Evolutionary conservation across 2,797 vertebrate species (phyloP), one percentile per base, ranked within the genome.

Genomic region (Pangasius sanitwongsei): DNA sequence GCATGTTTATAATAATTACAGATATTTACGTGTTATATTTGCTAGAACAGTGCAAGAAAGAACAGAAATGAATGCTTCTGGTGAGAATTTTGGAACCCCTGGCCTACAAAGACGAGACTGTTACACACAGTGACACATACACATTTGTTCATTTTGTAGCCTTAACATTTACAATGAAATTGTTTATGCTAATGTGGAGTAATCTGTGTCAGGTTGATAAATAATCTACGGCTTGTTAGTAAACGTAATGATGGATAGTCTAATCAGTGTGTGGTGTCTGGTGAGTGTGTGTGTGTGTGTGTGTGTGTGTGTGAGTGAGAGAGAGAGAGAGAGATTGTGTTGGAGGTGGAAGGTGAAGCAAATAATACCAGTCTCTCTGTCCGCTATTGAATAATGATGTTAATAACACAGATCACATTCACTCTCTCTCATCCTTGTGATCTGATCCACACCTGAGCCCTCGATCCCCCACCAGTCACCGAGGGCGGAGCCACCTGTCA

Each of bases 401-500:
- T 90, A 89, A 92, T 87, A 87, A 85, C 59, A 72, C 59, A 67
- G 75, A 70, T 83, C 80, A 77, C 61, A 28, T 34, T 75, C 85
- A 86, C 55, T 70, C 77, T 70, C 77, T 87, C 48, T 87, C 7
- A 16, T 4, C 20, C n/a, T 69, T 70, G 89, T 87, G 91, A 94
- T 91, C 92, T 92, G 92, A 89, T 70, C 69, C n/a, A 31, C 93
- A 93, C 89, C 91, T 92, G 91, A 90, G 90, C 72, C 86, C 82
- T 61, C 55, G 61, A 63, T 83, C 69, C 80, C 9, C 88, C 15
- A 28, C 25, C 84, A 83, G 41, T 61, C 80, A 82, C 78, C 2
- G 44, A 80, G 87, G 57, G 63, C n/a, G 25, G 18, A 81, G 82
- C 61, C 59, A 83, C 61, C 59, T 20, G 82, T 67, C 82, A 48